A percentile compares a stretch with the other conserved stretches of the same genome.
Evolutionary conservation across 2,888 invertebrate genomes (phyloP).

Genomic region (Trichacis sp.): DNA sequence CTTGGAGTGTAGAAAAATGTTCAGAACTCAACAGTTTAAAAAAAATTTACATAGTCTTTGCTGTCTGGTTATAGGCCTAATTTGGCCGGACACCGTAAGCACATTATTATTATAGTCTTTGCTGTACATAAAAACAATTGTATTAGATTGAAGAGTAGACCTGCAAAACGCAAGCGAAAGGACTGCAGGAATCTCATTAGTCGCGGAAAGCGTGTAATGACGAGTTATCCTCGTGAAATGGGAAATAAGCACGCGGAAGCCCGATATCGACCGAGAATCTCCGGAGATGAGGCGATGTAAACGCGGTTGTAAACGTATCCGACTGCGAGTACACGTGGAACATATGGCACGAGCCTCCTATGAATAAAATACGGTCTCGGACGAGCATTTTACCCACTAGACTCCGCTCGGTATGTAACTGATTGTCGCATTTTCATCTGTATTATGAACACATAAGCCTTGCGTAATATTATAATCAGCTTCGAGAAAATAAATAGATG

Average conservation of each 20-base stretch:
- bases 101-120: no score
- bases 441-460: conserved; percentile 45
- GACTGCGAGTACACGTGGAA: background rate
- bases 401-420: conserved; percentile 14
- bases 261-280: conserved; percentile 22
- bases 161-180: no score
- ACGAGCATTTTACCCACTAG: conserved; percentile 8
- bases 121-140: no score
- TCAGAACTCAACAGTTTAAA: no score
- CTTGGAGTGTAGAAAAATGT: no score
- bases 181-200: background rate
- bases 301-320: conserved; percentile 24
- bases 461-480: conserved; percentile 64
- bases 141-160: no score
- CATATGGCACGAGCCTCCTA: conserved; percentile 13
- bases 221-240: conserved; percentile 3
- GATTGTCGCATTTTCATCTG: conserved; percentile 43
- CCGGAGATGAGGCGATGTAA: conserved; percentile 17
- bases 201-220: background rate
- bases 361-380: conserved; percentile 30
- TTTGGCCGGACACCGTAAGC: no score
- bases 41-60: no score
- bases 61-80: no score
- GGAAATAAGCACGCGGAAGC: conserved; percentile 22
- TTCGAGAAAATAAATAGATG: conserved; percentile 57